These are phyloP conservation scores for Podabrus alpinus DNA, from an alignment of 2,888 invertebrate genomes.

Conservation along the genomic window DNA sequence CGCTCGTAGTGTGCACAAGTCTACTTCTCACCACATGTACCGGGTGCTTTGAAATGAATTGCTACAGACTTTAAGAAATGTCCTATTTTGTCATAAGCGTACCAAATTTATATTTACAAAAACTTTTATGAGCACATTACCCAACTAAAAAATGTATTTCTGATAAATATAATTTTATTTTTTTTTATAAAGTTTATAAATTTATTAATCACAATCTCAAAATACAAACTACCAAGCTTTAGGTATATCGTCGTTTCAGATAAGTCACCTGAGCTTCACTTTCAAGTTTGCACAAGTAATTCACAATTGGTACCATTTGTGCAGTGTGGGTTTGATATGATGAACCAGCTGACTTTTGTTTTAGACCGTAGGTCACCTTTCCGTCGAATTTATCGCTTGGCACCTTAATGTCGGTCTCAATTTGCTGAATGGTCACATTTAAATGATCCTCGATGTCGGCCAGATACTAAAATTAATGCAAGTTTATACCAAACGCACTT, in stretches of 20 bases:
- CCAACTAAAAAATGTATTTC: background rate
- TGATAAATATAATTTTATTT: too few relatives aligned
- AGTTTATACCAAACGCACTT: background rate
- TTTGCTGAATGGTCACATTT: slow-evolving; percentile 92
- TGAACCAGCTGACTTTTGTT: slow-evolving; percentile 67
- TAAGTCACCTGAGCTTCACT: slow-evolving; percentile 80
- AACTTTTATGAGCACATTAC: background rate
- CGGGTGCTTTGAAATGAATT: too few relatives aligned
- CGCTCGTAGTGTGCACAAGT: too few relatives aligned
- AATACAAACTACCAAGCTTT: background rate
- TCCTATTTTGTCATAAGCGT: too few relatives aligned
- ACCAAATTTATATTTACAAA: too few relatives aligned
- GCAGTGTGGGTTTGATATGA: slow-evolving; percentile 87
- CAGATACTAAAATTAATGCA: slow-evolving; percentile 67
- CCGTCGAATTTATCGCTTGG: slow-evolving; percentile 97
- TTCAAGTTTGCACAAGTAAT: slow-evolving; percentile 83
- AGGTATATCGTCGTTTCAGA: slow-evolving; percentile 47
- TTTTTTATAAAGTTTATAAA: too few relatives aligned
- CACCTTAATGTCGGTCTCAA: slow-evolving; percentile 83
- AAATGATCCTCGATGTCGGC: slow-evolving; percentile 97
- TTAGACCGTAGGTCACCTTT: slow-evolving; percentile 95
- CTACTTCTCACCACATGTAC: too few relatives aligned
- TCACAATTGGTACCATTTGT: slow-evolving; percentile 89
- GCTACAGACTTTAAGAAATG: too few relatives aligned
- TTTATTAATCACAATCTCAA: background rate